Percentiles rank a stretch among this genome's conserved stretches.
phyloP scores from a whole-genome alignment of 1,140 invertebrate species.

The Dinoponera quadriceps region DNA sequence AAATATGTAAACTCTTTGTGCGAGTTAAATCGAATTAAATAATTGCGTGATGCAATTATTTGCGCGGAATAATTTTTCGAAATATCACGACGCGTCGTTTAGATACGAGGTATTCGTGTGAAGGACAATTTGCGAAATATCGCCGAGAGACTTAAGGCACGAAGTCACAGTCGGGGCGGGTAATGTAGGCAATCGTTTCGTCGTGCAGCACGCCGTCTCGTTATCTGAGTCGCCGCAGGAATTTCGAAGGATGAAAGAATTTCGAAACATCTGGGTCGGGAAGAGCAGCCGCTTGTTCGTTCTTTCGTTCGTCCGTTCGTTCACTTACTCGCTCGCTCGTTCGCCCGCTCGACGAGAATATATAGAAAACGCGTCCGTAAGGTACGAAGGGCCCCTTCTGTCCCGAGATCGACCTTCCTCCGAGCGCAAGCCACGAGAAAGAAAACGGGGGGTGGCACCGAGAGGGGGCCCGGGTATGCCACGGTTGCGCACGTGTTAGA shows the following conservation, averaged over 20 bases:
- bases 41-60: neutral
- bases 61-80: neutral
- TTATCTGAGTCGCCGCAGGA: conserved; percentile 19
- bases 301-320: conserved; percentile 35
- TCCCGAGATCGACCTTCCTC: conserved; percentile 52
- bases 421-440: conserved; percentile 47
- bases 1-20: no score
- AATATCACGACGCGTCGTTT: no score
- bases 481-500: conserved; percentile 81
- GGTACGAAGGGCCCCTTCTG: conserved; percentile 59
- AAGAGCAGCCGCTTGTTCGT: conserved; percentile 14
- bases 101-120: neutral
- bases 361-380: conserved; percentile 28
- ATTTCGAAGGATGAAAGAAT: conserved; percentile 37
- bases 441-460: conserved; percentile 55
- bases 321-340: conserved; percentile 13
- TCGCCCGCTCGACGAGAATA: conserved; percentile 54
- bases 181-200: conserved; percentile 23
- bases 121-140: neutral
- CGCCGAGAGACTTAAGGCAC: neutral
- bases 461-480: conserved; percentile 55
- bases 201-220: neutral
- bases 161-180: neutral
- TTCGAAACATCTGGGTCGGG: conserved; percentile 55
- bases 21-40: no score